Base-by-base conservation (phyloP, 2,113 vertebrate genomes). In the Nothobranchius kuhntae region DNA sequence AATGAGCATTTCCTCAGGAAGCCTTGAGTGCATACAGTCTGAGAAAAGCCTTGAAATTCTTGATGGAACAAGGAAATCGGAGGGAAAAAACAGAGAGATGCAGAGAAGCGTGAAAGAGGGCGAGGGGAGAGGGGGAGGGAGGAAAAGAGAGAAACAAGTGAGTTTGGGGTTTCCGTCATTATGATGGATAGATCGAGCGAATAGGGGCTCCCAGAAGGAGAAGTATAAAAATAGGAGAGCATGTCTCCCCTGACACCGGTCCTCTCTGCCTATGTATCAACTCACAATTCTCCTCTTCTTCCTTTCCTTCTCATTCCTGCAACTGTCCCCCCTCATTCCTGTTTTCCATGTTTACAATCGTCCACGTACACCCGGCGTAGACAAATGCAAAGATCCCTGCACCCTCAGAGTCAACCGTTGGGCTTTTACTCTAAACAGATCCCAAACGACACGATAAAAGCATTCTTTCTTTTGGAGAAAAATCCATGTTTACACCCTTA, bases 201-300 rank as follows among this genome's bases (percentile, higher is more conserved):
- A 75, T 44, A 67, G 75, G 77, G 65, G 71, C 65, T 87, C 86
- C 87, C 90, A 81, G 56, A 87, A 84, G 86, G 81, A 87, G 76
- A 73, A 57, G 81, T 70, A 75, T 87, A 90, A 90, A 90, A 90
- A 87, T 89, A 90, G 86, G 87, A 83, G 75, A 60, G 73, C 76
- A 77, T 78, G 78, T 83, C 63, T 88, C 85, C 82, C 86, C 51
- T 57, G 81, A 86, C 76, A 73, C 61, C 26, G 62, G 73, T 79
- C 72, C 86, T 74, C 75, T 73, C 69, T 71, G 66, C 78, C 75
- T 78, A 76, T 87, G 88, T 83, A 90, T 84, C 85, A 75, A 84
- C 89, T 89, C 77, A 72, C 61, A 7, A 73, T 55, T 42, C 85
- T 69, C 58, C 77, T 66, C 61, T 65, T 58, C 36, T 59, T 52